These are phyloP conservation scores for Rhizomys pruinosus DNA, from an alignment of 2,113 vertebrate genomes.

Conservation along the genomic window DNA sequence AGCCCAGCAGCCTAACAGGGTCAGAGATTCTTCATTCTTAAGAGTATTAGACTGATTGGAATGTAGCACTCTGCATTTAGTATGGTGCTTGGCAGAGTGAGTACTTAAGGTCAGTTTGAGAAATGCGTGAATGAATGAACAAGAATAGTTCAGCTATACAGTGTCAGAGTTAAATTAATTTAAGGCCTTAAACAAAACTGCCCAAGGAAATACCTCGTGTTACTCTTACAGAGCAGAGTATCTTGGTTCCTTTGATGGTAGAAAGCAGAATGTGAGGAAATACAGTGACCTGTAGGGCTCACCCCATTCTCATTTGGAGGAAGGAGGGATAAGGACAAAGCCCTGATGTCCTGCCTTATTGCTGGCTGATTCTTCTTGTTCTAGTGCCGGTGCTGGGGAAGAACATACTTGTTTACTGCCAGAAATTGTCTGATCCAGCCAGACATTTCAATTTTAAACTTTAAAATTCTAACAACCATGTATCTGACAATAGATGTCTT, in stretches of 20 bases:
- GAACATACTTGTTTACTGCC: not conserved
- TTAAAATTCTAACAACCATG: slow-evolving; percentile 9
- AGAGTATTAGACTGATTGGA: not conserved
- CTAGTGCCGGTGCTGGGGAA: not conserved
- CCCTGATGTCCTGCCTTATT: not conserved
- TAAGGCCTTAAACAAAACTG: slow-evolving; percentile 53
- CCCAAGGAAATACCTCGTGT: not conserved
- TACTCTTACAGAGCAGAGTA: not conserved
- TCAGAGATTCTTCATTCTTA: slow-evolving; percentile 30
- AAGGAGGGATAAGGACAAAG: not conserved
- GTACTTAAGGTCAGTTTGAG: slow-evolving; percentile 44
- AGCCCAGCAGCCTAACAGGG: not conserved
- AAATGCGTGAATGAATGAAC: slow-evolving; percentile 62
- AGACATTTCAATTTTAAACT: slow-evolving; percentile 29
- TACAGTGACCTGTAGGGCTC: not conserved
- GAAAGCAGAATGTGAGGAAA: not conserved
- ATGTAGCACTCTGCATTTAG: not conserved
- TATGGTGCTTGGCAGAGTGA: not conserved
- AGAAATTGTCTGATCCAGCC: not conserved
- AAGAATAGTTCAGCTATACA: slow-evolving; percentile 8
- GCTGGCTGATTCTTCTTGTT: not conserved
- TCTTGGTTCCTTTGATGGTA: not conserved
- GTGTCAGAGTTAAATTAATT: not conserved
- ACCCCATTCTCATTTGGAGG: not conserved
- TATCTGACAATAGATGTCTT: not conserved